Percentiles rank a stretch among this genome's conserved stretches.
phyloP scores from a whole-genome alignment of 2,888 invertebrate species.

The Herminia tarsipennalis region DNA sequence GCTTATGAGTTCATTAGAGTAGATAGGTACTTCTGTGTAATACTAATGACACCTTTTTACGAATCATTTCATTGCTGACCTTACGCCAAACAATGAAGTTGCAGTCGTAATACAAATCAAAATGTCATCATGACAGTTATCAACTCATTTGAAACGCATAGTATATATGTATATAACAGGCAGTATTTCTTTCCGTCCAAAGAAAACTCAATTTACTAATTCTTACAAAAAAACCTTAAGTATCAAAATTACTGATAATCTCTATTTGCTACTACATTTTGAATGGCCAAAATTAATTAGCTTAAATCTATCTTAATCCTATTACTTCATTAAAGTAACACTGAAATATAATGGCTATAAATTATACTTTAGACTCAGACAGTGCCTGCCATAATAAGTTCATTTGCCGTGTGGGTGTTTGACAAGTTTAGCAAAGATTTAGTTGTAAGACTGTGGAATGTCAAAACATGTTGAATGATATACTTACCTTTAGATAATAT shows the following conservation, averaged over 20 bases:
- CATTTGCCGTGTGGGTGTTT: conserved; percentile 49
- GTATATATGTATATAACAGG: too few relatives aligned
- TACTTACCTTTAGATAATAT: too few relatives aligned
- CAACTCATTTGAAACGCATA: too few relatives aligned
- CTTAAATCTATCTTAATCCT: conserved; percentile 31
- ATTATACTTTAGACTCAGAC: conserved; percentile 52
- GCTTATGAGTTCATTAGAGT: too few relatives aligned
- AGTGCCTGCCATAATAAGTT: conserved; percentile 45
- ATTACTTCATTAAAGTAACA: conserved; percentile 38
- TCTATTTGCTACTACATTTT: conserved; percentile 14
- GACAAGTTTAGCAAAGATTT: conserved; percentile 59
- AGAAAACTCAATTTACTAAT: too few relatives aligned
- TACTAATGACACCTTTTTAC: too few relatives aligned
- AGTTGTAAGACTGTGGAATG: conserved; percentile 57
- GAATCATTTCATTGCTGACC: too few relatives aligned
- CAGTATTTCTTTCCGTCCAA: too few relatives aligned
- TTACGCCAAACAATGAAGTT: too few relatives aligned
- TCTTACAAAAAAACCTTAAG: conserved; percentile 3
- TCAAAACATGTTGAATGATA: conserved; percentile 56
- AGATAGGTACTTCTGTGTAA: too few relatives aligned
- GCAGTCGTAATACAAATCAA: too few relatives aligned
- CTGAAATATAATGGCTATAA: conserved; percentile 49
- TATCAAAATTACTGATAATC: conserved; percentile 6
- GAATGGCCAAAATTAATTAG: conserved; percentile 35
- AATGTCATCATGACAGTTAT: too few relatives aligned